phyloP scores from a whole-genome alignment of 2,888 invertebrate species.

The Eurytoma californica region DNA sequence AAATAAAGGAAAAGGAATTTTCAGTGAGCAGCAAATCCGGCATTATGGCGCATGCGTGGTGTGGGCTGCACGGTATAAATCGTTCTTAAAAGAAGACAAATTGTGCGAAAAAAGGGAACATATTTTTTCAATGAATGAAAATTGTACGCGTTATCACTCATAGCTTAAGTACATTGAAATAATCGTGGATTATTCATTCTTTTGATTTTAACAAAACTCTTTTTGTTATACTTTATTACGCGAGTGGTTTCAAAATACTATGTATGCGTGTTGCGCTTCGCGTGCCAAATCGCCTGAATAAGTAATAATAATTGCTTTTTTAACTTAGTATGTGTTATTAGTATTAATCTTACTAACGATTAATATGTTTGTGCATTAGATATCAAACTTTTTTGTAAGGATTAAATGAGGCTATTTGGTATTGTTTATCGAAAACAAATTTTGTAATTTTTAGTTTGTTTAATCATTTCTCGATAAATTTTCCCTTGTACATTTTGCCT shows the following conservation, averaged over 20 bases:
- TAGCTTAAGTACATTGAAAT: conserved; percentile 36
- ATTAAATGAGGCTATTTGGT: conserved; percentile 30
- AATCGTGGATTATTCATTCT: conserved; percentile 12
- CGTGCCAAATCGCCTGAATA: conserved; percentile 33
- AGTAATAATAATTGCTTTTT: neutral
- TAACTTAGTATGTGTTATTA: too few relatives aligned
- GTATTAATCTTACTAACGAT: too few relatives aligned
- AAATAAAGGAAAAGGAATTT: conserved; percentile 4
- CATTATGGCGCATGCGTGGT: conserved; percentile 47
- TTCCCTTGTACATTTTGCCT: conserved; percentile 49
- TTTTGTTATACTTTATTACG: conserved; percentile 35
- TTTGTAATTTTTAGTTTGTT: conserved; percentile 43
- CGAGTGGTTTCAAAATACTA: conserved; percentile 48
- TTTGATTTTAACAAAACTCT: conserved; percentile 22
- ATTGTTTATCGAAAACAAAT: conserved; percentile 24
- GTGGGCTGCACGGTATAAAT: conserved; percentile 48
- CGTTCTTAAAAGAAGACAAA: conserved; percentile 43
- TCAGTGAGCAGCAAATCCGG: conserved; percentile 47
- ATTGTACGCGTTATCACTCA: conserved; percentile 32
- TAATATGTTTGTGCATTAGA: neutral
- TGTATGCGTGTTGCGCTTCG: conserved; percentile 10
- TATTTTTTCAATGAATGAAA: conserved; percentile 50
- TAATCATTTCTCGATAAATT: conserved; percentile 29
- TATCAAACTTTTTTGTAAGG: conserved; percentile 25
- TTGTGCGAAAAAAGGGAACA: conserved; percentile 39